These are phyloP conservation scores for Deroplatys truncata DNA, from an alignment of 2,888 invertebrate genomes.

Conservation along the genomic window DNA sequence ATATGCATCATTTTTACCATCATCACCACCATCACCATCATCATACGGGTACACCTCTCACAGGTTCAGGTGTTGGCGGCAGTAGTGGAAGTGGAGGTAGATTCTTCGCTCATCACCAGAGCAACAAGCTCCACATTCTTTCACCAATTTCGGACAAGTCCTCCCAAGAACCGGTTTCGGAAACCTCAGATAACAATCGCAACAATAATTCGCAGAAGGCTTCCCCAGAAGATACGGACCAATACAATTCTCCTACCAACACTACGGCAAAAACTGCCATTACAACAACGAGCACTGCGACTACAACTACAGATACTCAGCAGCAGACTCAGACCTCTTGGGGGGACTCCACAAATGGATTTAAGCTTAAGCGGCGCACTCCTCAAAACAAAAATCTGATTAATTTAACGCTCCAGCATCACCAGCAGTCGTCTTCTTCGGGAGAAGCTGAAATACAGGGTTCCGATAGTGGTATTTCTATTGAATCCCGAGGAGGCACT, in stretches of 20 bases:
- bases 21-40: conserved; percentile 26
- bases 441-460: conserved; percentile 76
- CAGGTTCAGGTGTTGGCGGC: neutral
- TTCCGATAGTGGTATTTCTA: conserved; percentile 83
- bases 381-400: conserved; percentile 74
- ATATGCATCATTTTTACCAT: conserved; percentile 53
- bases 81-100: neutral
- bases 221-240: conserved; percentile 60
- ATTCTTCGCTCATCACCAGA: conserved; percentile 56
- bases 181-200: conserved; percentile 75
- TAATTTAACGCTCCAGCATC: conserved; percentile 56
- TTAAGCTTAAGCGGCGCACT: conserved; percentile 60
- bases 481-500: conserved; percentile 77
- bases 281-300: conserved; percentile 13
- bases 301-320: neutral
- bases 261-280: conserved; percentile 21
- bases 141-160: conserved; percentile 89
- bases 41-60: conserved; percentile 27
- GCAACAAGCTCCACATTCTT: conserved; percentile 75
- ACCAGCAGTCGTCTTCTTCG: conserved; percentile 51
- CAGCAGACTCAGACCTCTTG: conserved; percentile 36
- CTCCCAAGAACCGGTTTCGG: conserved; percentile 79
- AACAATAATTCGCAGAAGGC: conserved; percentile 74
- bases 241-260: conserved; percentile 16
- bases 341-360: conserved; percentile 49